Evolutionary conservation across 2,113 vertebrate species (phyloP).

Genomic region (Hippocampus mohnikei): DNA sequence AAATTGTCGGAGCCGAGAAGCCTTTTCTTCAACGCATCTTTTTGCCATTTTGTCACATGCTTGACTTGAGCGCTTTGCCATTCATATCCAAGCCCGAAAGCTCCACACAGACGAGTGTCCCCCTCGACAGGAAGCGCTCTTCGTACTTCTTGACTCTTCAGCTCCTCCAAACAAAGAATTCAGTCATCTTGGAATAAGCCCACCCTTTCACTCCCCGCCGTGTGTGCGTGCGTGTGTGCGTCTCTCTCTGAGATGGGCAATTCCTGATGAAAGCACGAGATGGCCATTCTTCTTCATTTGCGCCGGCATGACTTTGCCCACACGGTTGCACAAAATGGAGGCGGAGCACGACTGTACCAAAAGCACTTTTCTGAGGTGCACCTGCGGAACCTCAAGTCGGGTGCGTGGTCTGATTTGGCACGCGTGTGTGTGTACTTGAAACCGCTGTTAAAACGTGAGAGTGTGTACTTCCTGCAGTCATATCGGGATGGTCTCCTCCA

Average conservation of each 20-base stretch:
- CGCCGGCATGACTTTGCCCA: conserved; percentile 24
- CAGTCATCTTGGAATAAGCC: conserved; percentile 65
- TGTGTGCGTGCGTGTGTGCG: conserved; percentile 21
- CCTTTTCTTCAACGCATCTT: background rate
- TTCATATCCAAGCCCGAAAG: conserved; percentile 7
- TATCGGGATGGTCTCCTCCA: too few relatives aligned
- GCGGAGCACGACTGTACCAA: background rate
- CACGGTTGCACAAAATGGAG: background rate
- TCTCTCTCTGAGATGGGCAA: conserved; percentile 31
- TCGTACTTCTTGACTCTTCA: conserved; percentile 56
- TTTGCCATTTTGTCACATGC: background rate
- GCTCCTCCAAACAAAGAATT: conserved; percentile 55
- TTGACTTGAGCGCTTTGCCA: conserved; percentile 8
- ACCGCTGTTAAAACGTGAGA: too few relatives aligned
- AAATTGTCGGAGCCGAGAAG: too few relatives aligned
- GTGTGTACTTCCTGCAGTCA: too few relatives aligned
- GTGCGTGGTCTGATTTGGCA: too few relatives aligned
- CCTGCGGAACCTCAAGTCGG: background rate
- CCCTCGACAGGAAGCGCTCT: conserved; percentile 42
- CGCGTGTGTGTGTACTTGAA: too few relatives aligned
- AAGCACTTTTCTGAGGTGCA: background rate
- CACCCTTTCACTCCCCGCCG: conserved; percentile 46
- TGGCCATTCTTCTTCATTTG: conserved; percentile 37
- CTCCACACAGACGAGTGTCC: conserved; percentile 24
- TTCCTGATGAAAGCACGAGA: conserved; percentile 51